Conservation (phyloP, 2,797 vertebrate genomes). For the Fistularia tabacaria region DNA sequence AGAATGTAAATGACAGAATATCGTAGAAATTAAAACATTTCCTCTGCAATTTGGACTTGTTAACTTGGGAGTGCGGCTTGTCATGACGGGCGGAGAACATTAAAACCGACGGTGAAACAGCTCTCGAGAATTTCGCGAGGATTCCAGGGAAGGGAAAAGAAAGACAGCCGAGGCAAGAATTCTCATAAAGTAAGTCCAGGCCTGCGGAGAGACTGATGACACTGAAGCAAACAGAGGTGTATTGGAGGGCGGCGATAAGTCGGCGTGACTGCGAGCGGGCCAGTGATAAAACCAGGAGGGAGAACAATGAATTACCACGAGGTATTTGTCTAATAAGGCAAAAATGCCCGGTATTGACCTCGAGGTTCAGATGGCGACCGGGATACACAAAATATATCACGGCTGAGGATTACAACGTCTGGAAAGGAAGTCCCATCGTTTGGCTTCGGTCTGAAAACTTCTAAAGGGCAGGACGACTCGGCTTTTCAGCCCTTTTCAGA, state of each 20-base stretch:
- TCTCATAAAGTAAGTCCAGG: slow-evolving; percentile 21
- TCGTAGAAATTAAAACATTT: background rate
- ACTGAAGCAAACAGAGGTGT: slow-evolving; percentile 2
- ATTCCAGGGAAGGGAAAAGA: slow-evolving; percentile 38
- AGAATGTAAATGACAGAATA: slow-evolving; percentile 6
- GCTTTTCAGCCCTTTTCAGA: slow-evolving; percentile 8
- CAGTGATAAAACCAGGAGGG: slow-evolving; percentile 8
- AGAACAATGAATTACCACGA: background rate
- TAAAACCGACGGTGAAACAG: slow-evolving; percentile 54
- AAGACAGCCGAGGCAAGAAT: slow-evolving; percentile 4
- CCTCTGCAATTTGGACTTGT: slow-evolving; percentile 6
- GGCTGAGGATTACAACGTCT: slow-evolving; percentile 5
- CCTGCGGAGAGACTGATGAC: slow-evolving; percentile 18
- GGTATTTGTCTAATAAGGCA: slow-evolving; percentile 14
- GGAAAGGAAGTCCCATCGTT: slow-evolving; percentile 3
- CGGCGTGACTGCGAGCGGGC: slow-evolving; percentile 1
- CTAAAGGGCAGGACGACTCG: background rate
- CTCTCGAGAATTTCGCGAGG: slow-evolving; percentile 39
- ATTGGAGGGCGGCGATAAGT: background rate
- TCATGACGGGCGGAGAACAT: slow-evolving; percentile 32
- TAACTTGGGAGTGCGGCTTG: slow-evolving; percentile 38
- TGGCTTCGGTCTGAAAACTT: background rate
- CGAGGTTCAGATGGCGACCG: slow-evolving; percentile 4
- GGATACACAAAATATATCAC: slow-evolving; percentile 8
- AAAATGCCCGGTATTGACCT: slow-evolving; percentile 5